phyloP scores from a whole-genome alignment of 1,140 invertebrate species.

The Patella vulgata region DNA sequence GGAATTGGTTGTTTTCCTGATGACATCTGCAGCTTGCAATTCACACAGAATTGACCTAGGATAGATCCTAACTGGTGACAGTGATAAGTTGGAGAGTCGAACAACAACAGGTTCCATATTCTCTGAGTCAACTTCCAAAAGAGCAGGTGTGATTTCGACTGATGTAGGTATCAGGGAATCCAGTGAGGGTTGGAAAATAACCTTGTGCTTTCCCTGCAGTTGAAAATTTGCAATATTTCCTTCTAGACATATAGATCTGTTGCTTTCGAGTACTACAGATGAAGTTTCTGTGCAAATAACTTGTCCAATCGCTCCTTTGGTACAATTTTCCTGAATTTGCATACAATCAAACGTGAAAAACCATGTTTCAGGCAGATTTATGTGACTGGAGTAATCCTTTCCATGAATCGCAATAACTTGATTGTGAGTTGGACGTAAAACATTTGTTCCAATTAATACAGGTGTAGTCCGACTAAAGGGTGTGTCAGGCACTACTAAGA shows the following conservation, averaged over 20 bases:
- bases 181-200: not conserved
- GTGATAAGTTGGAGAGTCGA: constrained; percentile 15
- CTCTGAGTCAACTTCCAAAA: not conserved
- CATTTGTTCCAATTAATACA: not conserved
- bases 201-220: not conserved
- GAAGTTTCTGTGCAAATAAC: not conserved
- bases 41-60: constrained; percentile 17
- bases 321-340: not conserved
- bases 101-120: constrained; percentile 5
- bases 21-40: constrained; percentile 10
- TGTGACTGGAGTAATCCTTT: not conserved
- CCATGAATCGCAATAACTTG: not conserved
- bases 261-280: no score
- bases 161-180: not conserved
- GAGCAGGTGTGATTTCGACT: not conserved
- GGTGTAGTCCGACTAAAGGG: not conserved
- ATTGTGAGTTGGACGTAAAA: not conserved
- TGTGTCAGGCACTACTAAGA: constrained; percentile 9
- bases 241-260: no score
- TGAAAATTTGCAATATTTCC: not conserved
- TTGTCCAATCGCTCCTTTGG: not conserved
- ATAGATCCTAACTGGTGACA: constrained; percentile 3
- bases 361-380: no score
- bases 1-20: not conserved
- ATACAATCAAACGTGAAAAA: not conserved